Conservation (phyloP, 2,888 invertebrate genomes). For the Perizoma flavofasciatum region DNA sequence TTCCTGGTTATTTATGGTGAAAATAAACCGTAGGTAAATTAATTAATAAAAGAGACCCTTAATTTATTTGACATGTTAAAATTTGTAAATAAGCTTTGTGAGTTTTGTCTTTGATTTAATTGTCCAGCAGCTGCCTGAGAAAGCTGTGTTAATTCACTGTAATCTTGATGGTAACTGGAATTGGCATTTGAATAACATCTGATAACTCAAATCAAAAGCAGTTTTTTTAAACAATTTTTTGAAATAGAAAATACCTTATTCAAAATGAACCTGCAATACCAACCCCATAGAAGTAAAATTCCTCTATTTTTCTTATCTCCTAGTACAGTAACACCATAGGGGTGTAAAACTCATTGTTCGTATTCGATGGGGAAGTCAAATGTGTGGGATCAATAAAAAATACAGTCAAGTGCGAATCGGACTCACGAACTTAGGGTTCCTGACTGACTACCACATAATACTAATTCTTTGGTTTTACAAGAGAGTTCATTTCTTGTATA, state of each 20-base stretch:
- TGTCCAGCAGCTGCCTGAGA: constrained; percentile 11
- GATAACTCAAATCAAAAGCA: background rate
- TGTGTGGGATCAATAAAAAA: constrained; percentile 35
- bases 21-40: constrained; percentile 28
- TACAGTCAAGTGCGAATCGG: too few relatives aligned
- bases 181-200: too few relatives aligned
- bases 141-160: constrained; percentile 16
- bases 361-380: constrained; percentile 16
- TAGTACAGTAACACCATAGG: constrained; percentile 67
- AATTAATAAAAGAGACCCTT: constrained; percentile 1
- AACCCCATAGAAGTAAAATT: constrained; percentile 43
- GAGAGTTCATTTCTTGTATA: too few relatives aligned
- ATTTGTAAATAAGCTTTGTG: constrained; percentile 18
- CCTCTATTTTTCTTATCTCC: constrained; percentile 64
- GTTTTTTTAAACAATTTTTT: background rate
- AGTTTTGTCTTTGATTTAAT: constrained; percentile 19
- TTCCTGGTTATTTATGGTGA: constrained; percentile 33
- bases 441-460: too few relatives aligned
- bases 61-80: constrained; percentile 11
- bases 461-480: too few relatives aligned
- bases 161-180: constrained; percentile 19
- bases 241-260: too few relatives aligned
- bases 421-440: too few relatives aligned
- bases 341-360: constrained; percentile 62
- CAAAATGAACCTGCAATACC: background rate